These are phyloP conservation scores for Metallyticus violacea DNA, from an alignment of 2,888 invertebrate genomes.

Conservation along the genomic window DNA sequence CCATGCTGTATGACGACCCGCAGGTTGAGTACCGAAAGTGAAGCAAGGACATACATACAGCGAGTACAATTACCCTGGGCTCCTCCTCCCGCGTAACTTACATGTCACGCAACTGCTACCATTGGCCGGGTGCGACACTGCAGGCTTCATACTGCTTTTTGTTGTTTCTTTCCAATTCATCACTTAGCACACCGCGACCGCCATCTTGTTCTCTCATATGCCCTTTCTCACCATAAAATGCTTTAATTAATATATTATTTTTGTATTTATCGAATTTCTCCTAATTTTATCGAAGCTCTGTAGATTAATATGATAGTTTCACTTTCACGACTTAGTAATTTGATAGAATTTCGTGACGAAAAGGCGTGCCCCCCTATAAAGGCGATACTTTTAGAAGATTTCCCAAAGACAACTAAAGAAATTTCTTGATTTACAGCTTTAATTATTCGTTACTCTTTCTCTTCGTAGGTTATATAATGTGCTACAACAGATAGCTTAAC, in stretches of 20 bases:
- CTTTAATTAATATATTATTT: too few relatives aligned
- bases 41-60: conserved; percentile 5
- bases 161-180: neutral
- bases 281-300: neutral
- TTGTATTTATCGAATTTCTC: neutral
- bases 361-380: too few relatives aligned
- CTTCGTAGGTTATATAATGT: too few relatives aligned
- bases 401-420: too few relatives aligned
- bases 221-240: too few relatives aligned
- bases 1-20: neutral
- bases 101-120: conserved; percentile 16
- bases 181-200: neutral
- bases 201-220: conserved; percentile 23
- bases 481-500: too few relatives aligned
- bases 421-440: too few relatives aligned
- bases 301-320: neutral
- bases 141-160: conserved; percentile 7
- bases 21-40: neutral
- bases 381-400: too few relatives aligned
- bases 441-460: too few relatives aligned
- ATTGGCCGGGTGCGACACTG: conserved; percentile 11
- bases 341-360: neutral
- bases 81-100: conserved; percentile 14
- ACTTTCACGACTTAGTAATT: neutral
- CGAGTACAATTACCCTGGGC: conserved; percentile 17